Conservation (phyloP, 2,113 vertebrate species). For the Pogona vitticeps region DNA sequence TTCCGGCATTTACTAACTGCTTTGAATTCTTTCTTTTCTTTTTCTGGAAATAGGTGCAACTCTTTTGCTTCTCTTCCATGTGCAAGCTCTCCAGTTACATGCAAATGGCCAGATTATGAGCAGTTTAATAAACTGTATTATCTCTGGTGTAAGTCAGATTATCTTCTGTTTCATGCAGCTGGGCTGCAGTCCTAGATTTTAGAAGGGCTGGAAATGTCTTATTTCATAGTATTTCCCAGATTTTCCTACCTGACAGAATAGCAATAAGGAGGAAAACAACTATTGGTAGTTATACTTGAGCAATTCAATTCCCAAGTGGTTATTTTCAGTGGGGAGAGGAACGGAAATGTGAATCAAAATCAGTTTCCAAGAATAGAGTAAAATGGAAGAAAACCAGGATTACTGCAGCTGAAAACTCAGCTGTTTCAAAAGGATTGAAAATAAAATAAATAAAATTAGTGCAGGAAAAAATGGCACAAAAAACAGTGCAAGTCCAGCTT, state of each 20-base stretch:
- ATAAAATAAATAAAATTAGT: constrained; percentile 30
- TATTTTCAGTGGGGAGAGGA: constrained; percentile 67
- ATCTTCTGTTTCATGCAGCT: constrained; percentile 59
- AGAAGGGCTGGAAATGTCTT: constrained; percentile 63
- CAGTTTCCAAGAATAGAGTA: constrained; percentile 60
- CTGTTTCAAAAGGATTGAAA: constrained; percentile 56
- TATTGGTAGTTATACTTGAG: constrained; percentile 68
- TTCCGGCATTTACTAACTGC: constrained; percentile 3
- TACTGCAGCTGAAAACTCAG: constrained; percentile 57
- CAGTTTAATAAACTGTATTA: constrained; percentile 31
- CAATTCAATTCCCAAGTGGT: constrained; percentile 67
- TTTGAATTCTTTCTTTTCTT: neutral
- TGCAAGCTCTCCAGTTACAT: neutral
- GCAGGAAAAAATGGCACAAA: constrained; percentile 13
- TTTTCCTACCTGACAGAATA: constrained; percentile 69
- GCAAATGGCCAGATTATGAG: constrained; percentile 8
- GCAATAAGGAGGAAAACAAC: constrained; percentile 61
- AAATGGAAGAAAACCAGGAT: constrained; percentile 61
- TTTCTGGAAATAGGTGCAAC: neutral
- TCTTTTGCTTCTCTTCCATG: neutral
- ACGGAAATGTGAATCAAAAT: constrained; percentile 74
- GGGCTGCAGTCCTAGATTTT: constrained; percentile 52
- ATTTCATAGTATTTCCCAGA: constrained; percentile 60
- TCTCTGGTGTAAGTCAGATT: constrained; percentile 39
- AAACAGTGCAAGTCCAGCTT: neutral